Evolutionary conservation across 2,888 invertebrate species (phyloP), one percentile per base, ranked within the genome.

Genomic region (Sinhomidia bicolor): DNA sequence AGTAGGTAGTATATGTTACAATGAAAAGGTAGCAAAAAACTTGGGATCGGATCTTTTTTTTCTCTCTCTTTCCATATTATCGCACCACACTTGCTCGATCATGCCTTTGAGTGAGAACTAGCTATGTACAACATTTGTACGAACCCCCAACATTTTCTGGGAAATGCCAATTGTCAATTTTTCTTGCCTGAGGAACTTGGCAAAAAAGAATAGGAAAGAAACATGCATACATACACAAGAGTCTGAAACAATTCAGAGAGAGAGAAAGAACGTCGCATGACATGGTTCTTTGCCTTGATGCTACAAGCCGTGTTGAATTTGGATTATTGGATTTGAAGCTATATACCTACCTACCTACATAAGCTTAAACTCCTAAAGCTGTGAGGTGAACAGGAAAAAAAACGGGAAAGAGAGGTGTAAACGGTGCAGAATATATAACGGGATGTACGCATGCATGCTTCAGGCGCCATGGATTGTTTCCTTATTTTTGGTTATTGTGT

Each of bases 151-250:
- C 79, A 17, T 71, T 79, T n/a, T 54, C 68, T 36, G 7, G 20
- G 54, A 85, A 85, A 85, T 71, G 29, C 71, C 68, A 57, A 80
- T 80, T 86, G 86, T 79, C 86, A 86, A 86, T 86, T 86, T 86
- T 71, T 86, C 80, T 71, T 86, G 86, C 86, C 86, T 80, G 80
- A 74, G 80, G 86, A 86, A 86, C 23, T 80, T 80, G 80, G 57
- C 86, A 86, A 57, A 71, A n/a, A 71, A 84, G 62, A 57, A 57
- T 79, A 20, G 79, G 47, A 36, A 57, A 20, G 32, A 32, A 79
- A 5, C 10, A 17, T 65, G 76, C 12, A 32, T 68, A 44, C 7
- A 36, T 36, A 36, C 7, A 76, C 29, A 17, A 54, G 68, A 17
- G 57, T n/a, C 54, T 12, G 76, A 26, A 32, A 36, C 71, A 83